These are phyloP conservation scores for Hydrotaea diabolus DNA, from an alignment of 2,888 invertebrate species.

Conservation along the genomic window DNA sequence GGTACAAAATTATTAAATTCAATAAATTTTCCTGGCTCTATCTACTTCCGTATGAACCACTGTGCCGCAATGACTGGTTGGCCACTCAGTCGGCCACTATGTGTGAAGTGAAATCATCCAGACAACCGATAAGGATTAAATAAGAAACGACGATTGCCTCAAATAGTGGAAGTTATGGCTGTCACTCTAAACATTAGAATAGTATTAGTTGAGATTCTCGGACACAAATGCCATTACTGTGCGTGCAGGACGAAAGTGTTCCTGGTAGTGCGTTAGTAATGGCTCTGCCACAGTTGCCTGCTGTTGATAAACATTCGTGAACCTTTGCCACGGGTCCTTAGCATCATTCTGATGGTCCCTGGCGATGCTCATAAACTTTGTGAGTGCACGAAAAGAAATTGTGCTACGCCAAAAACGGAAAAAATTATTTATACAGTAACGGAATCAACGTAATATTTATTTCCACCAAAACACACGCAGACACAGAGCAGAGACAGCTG, in stretches of 20 bases:
- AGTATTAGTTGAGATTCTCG: not conserved
- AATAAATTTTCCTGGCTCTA: too few relatives aligned
- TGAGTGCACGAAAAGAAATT: not conserved
- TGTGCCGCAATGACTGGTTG: too few relatives aligned
- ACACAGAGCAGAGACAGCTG: constrained; percentile 1
- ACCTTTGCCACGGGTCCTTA: not conserved
- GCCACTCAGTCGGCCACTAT: too few relatives aligned
- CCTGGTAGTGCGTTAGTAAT: too few relatives aligned
- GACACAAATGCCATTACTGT: not conserved
- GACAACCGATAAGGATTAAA: constrained; percentile 9
- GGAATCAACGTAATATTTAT: constrained; percentile 3
- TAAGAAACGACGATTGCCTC: not conserved
- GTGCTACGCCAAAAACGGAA: not conserved
- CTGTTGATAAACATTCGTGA: constrained; percentile 1
- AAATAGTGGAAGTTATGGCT: not conserved
- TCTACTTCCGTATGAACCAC: too few relatives aligned
- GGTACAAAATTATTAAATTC: too few relatives aligned
- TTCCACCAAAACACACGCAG: constrained; percentile 26
- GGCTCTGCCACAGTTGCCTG: not conserved
- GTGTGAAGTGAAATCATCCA: constrained; percentile 15
- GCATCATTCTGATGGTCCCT: constrained; percentile 9
- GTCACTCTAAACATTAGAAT: not conserved
- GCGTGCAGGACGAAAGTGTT: not conserved
- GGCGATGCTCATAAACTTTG: not conserved
- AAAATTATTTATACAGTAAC: constrained; percentile 5